A percentile compares a stretch with the other conserved stretches of the same genome.
Conservation (phyloP, 2,113 vertebrate species). For the Cinclus cinclus region DNA sequence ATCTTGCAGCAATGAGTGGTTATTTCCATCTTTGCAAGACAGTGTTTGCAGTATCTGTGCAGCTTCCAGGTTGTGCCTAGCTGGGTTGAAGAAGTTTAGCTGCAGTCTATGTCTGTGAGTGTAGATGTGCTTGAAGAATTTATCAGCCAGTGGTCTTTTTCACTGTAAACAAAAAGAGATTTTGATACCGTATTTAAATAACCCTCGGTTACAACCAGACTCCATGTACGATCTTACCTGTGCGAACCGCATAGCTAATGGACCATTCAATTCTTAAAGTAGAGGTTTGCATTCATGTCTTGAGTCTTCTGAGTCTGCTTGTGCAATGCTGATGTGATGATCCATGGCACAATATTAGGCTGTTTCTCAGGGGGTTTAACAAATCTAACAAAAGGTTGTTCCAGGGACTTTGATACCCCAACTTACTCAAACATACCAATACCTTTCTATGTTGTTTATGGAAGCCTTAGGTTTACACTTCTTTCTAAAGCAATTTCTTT, state of each 20-base stretch:
- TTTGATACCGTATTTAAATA: neutral
- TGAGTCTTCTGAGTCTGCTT: neutral
- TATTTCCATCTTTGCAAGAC: neutral
- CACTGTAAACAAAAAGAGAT: neutral
- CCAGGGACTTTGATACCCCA: neutral
- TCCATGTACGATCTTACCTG: neutral
- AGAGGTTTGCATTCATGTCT: neutral
- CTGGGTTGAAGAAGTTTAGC: neutral
- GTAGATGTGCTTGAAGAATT: neutral
- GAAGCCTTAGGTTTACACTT: neutral
- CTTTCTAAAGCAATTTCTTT: neutral
- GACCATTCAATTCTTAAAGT: neutral
- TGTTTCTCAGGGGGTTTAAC: neutral
- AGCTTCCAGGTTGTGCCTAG: neutral
- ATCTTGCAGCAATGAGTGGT: accelerated
- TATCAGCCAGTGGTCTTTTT: neutral
- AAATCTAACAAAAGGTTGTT: neutral
- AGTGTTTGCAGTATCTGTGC: accelerated
- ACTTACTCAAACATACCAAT: neutral
- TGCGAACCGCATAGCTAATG: neutral
- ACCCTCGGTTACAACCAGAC: neutral
- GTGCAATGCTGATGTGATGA: neutral
- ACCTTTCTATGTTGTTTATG: neutral
- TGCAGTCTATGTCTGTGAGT: neutral
- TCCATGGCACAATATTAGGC: neutral